phyloP scores from a whole-genome alignment of 2,888 invertebrate species.

The Drosophila anceps region DNA sequence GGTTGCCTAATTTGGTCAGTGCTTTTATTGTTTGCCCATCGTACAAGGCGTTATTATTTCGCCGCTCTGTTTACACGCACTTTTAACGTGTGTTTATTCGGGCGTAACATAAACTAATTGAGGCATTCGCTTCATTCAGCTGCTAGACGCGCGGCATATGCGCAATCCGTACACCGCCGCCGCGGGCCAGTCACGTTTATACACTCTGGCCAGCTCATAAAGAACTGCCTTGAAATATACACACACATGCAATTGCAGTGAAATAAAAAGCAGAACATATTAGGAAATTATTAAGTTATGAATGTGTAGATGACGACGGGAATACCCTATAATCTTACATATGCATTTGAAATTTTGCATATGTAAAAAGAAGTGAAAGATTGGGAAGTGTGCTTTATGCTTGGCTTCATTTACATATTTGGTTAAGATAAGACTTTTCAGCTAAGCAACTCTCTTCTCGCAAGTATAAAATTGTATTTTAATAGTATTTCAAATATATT shows the following conservation, averaged over 20 bases:
- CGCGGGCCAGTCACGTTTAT: conserved; percentile 67
- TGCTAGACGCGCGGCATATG: conserved; percentile 56
- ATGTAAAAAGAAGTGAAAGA: no score
- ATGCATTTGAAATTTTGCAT: not conserved
- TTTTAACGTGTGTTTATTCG: conserved; percentile 77
- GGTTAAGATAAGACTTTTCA: not conserved
- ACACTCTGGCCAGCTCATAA: conserved; percentile 49
- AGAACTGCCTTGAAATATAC: conserved; percentile 48
- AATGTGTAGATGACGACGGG: not conserved
- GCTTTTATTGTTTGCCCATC: conserved; percentile 62
- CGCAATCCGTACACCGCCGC: conserved; percentile 46
- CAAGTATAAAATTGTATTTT: not conserved
- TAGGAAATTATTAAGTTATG: not conserved
- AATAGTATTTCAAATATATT: not conserved
- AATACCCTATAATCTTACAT: conserved; percentile 1
- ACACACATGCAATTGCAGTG: conserved; percentile 46
- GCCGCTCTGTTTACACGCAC: conserved; percentile 74
- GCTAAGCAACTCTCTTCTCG: not conserved
- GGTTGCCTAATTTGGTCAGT: conserved; percentile 69
- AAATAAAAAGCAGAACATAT: conserved; percentile 8
- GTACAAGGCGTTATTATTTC: conserved; percentile 64
- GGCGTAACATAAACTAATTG: conserved; percentile 74
- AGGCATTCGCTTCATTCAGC: conserved; percentile 56
- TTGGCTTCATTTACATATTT: not conserved
- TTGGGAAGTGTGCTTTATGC: not conserved